A percentile compares a stretch with the other conserved stretches of the same genome.
Evolutionary conservation across 2,888 invertebrate genomes (phyloP).

Genomic region (Orthonychiurus folsomi): DNA sequence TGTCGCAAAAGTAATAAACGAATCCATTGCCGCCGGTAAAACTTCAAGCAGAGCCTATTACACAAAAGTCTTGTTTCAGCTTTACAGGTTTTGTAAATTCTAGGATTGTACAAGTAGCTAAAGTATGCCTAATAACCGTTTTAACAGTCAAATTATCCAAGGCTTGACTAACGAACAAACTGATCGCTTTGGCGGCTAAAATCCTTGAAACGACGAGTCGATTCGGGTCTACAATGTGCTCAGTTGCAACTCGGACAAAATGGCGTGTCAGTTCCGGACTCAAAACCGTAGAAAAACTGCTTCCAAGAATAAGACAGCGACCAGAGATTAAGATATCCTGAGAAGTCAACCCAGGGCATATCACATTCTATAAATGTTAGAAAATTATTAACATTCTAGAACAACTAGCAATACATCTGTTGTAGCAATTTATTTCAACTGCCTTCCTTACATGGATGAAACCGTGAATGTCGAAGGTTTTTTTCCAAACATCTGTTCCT

Average conservation of each 20-base stretch:
- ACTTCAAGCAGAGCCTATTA: constrained; percentile 31
- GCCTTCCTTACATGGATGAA: constrained; percentile 31
- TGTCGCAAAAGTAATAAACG: constrained; percentile 35
- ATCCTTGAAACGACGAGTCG: constrained; percentile 34
- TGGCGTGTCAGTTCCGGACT: constrained; percentile 33
- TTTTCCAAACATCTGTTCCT: constrained; percentile 12
- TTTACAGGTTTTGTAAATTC: neutral
- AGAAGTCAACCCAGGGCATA: constrained; percentile 37
- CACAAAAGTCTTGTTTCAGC: no score
- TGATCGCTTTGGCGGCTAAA: constrained; percentile 37
- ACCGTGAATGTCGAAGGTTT: constrained; percentile 38
- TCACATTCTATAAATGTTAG: constrained; percentile 26
- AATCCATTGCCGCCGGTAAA: constrained; percentile 32
- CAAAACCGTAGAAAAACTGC: constrained; percentile 37
- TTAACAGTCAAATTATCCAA: constrained; percentile 14
- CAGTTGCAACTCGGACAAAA: constrained; percentile 33
- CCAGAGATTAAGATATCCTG: constrained; percentile 36
- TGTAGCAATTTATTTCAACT: no score
- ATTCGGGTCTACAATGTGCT: constrained; percentile 34
- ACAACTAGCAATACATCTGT: neutral
- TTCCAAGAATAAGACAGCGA: constrained; percentile 38
- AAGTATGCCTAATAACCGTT: constrained; percentile 6
- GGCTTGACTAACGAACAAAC: constrained; percentile 26
- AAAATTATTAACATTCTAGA: no score
- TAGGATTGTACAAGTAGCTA: neutral